These are phyloP conservation scores for Creontiades dilutus DNA, from an alignment of 2,888 invertebrate genomes.

Conservation along the genomic window DNA sequence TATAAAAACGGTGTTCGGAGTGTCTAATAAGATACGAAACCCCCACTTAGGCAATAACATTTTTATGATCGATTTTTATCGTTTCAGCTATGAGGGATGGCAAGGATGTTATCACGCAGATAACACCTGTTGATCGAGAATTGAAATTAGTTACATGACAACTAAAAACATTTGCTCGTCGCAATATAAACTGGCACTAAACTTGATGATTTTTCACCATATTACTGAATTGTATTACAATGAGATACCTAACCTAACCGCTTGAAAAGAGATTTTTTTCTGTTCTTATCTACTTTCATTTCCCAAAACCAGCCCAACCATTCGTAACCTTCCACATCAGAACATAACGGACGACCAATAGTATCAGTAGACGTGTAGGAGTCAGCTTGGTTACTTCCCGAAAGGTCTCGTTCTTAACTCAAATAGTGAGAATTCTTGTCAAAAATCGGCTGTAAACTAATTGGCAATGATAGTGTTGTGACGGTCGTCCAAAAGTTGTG, in stretches of 20 bases:
- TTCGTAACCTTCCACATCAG: slow-evolving; percentile 56
- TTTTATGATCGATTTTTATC: too few species aligned
- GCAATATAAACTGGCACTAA: too few species aligned
- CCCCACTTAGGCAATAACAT: too few species aligned
- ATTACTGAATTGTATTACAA: too few species aligned
- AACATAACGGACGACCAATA: slow-evolving; percentile 30
- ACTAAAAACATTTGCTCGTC: not conserved
- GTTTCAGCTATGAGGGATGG: too few species aligned
- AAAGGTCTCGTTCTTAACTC: not conserved
- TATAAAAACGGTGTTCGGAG: too few species aligned
- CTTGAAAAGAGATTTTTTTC: too few species aligned
- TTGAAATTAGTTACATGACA: not conserved
- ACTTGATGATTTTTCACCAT: too few species aligned
- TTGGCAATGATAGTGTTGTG: not conserved
- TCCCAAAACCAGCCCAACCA: not conserved
- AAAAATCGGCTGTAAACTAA: not conserved
- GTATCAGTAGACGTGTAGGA: slow-evolving; percentile 57
- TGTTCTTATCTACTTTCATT: not conserved
- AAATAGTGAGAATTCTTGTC: not conserved
- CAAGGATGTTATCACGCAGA: too few species aligned
- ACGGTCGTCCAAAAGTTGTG: not conserved
- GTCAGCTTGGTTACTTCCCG: not conserved
- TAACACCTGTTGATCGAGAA: slow-evolving; percentile 19
- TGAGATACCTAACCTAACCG: too few species aligned
- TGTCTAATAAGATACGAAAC: too few species aligned